Base-by-base conservation (phyloP, 2,113 vertebrate genomes). In the Elephantulus edwardii region DNA sequence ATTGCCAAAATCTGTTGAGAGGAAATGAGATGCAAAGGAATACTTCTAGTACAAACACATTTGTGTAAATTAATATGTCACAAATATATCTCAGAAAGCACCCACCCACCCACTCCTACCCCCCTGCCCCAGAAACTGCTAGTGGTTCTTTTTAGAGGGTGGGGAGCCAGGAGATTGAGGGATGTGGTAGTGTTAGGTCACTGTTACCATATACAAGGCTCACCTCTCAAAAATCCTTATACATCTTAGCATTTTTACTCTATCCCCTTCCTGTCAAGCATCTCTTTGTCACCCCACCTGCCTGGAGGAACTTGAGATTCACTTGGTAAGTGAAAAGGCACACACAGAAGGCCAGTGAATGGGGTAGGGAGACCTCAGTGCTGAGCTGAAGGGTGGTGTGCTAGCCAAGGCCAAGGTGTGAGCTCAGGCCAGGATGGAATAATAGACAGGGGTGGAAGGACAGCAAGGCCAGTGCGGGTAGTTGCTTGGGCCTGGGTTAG, bases 21-120 rank as follows among this genome's bases (percentile, higher is more conserved):
- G 33, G 20, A 76, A 46, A 26, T 4, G 0, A 60, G 87, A 38
- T 1, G 16, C 38, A 42, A 40, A 76, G 28, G 22, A 22, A 24
- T 5, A 17, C 91, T 38, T 82, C 62, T 58, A 52, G n/a, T 14
- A 44, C 20, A 44, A 71, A 66, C 74, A 44, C 54, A 54, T 52
- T 12, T 52, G 66, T 11, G 54, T 72, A 50, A 88, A 89, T 58
- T 56, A 60, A 60, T 83, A 7, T 44, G 74, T 54, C 38, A 14
- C 52, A 58, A 71, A 64, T 66, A 83, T 66, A 70, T 90, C 83
- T 68, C 56, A 44, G 70, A 83, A 72, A 46, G 33, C 14, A n/a
- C 26, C 33, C 0, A 10, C n/a, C n/a, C n/a, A n/a, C n/a, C n/a
- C n/a, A n/a, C n/a, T n/a, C n/a, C n/a, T n/a, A n/a, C n/a, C n/a